Percentiles rank a stretch among this genome's conserved stretches.
These are phyloP conservation scores for Salarias fasciatus DNA, from an alignment of 2,797 vertebrate genomes.

Conservation along the genomic window DNA sequence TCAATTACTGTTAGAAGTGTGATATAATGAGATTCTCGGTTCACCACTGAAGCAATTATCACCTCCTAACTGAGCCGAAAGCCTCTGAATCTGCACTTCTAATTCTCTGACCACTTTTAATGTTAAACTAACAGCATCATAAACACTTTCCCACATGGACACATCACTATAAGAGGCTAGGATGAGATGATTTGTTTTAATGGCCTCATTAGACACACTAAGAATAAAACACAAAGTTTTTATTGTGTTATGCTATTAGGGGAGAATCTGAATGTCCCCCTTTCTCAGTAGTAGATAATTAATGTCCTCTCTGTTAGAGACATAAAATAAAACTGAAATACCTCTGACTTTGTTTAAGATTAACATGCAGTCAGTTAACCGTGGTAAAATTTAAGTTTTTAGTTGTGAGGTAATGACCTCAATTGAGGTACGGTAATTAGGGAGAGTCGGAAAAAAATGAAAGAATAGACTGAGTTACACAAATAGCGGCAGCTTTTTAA, in stretches of 20 bases:
- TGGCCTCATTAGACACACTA: constrained; percentile 44
- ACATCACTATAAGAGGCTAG: constrained; percentile 24
- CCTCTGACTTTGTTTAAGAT: constrained; percentile 25
- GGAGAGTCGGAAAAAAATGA: no score
- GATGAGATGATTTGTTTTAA: constrained; percentile 43
- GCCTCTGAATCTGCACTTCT: constrained; percentile 39
- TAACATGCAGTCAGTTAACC: constrained; percentile 14
- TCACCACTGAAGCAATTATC: constrained; percentile 51
- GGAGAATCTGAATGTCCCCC: background rate
- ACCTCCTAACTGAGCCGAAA: constrained; percentile 32
- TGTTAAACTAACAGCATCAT: constrained; percentile 47
- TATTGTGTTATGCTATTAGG: constrained; percentile 5
- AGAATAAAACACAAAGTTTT: constrained; percentile 14
- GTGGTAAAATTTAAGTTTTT: constrained; percentile 20
- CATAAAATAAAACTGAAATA: constrained; percentile 5
- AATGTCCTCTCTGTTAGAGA: constrained; percentile 3
- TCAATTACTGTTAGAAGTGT: constrained; percentile 37
- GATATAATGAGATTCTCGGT: constrained; percentile 33
- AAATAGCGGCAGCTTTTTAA: no score
- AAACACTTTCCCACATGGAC: constrained; percentile 37
- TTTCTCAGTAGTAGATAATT: constrained; percentile 9
- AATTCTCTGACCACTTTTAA: constrained; percentile 40
- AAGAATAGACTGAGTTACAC: no score
- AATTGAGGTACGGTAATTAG: no score
- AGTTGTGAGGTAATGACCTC: no score